Evolutionary conservation across 1,140 invertebrate species (phyloP), one percentile per base, ranked within the genome.

Genomic region (Physella acuta): DNA sequence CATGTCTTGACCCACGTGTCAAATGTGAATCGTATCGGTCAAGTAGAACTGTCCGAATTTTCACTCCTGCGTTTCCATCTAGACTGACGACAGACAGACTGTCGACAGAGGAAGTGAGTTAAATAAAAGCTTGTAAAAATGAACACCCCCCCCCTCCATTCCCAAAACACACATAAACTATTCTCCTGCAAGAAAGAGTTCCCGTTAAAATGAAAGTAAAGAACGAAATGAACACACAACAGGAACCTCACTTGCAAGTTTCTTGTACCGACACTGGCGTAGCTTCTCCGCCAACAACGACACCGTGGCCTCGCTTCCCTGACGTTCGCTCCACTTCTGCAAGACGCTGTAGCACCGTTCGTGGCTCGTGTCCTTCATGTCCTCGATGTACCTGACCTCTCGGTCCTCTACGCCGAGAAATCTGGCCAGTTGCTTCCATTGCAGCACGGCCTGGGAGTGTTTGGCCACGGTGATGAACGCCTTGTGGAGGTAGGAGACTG

Each of bases 381-480:
- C 56, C 20, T 74, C 72, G 36, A 79, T 74, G 20, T 65, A 69
- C n/a, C 20, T 63, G n/a, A 79, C n/a, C n/a, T 76, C 66, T 8
- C 56, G 56, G 2, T 76, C 72, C 20, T 70, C 34, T 5, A 79
- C 62, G 34, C 75, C 74, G 11, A 79, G 63, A 30, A 55, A 68
- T 52, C 51, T 63, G 14, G 75, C 75, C 17, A 79, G 66, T 0
- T 53, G 49, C 33, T 68, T 71, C 75, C 75, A 79, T 24, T 74
- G 62, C 24, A 36, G 66, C 0, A 73, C 68, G 3, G 73, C 74
- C 17, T 72, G 52, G 3, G 67, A 71, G 44, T 79, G 70, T 31
- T 74, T 71, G 4, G 75, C 73, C 16, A 79, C 71, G 63, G 73
- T 73, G 4, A 79, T 65, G 52, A 79, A 79, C 14, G 75, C 76